phyloP scores from a whole-genome alignment of 2,113 vertebrate species.

The Morone saxatilis region DNA sequence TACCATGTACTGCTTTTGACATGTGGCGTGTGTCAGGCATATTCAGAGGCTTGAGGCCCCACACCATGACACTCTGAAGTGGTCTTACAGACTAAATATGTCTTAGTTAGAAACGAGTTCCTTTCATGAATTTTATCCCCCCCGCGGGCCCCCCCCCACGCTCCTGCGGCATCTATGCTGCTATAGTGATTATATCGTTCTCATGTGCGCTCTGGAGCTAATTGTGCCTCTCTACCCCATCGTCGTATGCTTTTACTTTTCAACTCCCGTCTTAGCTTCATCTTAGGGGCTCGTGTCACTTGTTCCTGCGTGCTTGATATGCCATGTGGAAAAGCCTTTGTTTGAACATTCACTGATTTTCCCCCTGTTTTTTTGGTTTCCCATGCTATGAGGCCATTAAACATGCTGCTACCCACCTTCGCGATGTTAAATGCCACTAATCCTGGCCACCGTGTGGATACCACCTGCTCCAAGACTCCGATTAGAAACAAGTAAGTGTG shows the following conservation, averaged over 20 bases:
- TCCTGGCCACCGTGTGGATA: too few species aligned
- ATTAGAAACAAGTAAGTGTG: too few species aligned
- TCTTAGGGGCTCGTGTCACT: too few species aligned
- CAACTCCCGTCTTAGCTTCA: too few species aligned
- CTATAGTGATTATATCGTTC: not conserved
- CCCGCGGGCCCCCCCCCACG: not conserved
- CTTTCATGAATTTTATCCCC: constrained; percentile 27
- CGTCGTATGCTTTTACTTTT: too few species aligned
- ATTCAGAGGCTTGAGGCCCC: constrained; percentile 42
- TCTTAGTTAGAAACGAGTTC: constrained; percentile 16
- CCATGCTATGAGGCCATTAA: not conserved
- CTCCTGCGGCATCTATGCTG: not conserved
- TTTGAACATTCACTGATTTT: too few species aligned
- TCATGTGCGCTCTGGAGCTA: too few species aligned
- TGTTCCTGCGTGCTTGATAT: too few species aligned
- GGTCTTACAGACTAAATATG: constrained; percentile 28
- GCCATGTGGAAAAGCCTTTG: too few species aligned
- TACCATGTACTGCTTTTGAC: constrained; percentile 64
- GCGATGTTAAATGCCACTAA: too few species aligned
- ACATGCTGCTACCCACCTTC: not conserved
- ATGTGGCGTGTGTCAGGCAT: constrained; percentile 50
- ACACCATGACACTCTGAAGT: constrained; percentile 22
- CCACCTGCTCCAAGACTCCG: not conserved
- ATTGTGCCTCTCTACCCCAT: too few species aligned
- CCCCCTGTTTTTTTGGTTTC: too few species aligned